These are phyloP conservation scores for Campopleginae sp. DNA, from an alignment of 2,888 invertebrate genomes.

Conservation along the genomic window DNA sequence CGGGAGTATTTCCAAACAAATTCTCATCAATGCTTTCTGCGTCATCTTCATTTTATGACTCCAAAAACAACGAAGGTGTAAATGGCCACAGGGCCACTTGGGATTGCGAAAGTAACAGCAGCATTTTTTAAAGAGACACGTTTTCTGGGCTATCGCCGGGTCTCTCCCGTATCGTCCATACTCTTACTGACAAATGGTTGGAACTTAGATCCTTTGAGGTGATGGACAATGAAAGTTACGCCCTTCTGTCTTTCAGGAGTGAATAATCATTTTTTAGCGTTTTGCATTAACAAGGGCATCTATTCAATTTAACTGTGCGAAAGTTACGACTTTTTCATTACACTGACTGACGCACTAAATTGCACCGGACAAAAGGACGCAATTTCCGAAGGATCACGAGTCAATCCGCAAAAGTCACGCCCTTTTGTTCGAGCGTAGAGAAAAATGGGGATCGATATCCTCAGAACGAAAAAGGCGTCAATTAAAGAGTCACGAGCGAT, in stretches of 20 bases:
- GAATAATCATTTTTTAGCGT: background rate
- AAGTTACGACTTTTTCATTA: background rate
- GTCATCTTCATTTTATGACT: background rate
- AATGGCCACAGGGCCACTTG: slow-evolving; percentile 1
- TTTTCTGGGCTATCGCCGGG: background rate
- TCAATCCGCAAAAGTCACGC: background rate
- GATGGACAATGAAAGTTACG: background rate
- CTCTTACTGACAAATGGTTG: slow-evolving; percentile 4
- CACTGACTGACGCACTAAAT: background rate
- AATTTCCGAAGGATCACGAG: background rate
- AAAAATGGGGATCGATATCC: slow-evolving; percentile 18
- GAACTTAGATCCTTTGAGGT: slow-evolving; percentile 2
- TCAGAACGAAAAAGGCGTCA: background rate
- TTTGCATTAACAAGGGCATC: background rate
- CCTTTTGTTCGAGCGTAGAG: background rate
- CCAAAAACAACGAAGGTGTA: background rate
- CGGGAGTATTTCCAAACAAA: background rate
- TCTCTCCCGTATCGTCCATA: background rate
- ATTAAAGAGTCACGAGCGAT: background rate
- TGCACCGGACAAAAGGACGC: background rate
- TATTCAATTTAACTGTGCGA: background rate
- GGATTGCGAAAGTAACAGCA: slow-evolving; percentile 11
- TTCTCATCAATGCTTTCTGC: background rate
- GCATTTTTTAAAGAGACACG: background rate
- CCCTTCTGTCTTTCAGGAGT: background rate